phyloP scores from a whole-genome alignment of 2,888 invertebrate genomes.

The Auanema freiburgensis region DNA sequence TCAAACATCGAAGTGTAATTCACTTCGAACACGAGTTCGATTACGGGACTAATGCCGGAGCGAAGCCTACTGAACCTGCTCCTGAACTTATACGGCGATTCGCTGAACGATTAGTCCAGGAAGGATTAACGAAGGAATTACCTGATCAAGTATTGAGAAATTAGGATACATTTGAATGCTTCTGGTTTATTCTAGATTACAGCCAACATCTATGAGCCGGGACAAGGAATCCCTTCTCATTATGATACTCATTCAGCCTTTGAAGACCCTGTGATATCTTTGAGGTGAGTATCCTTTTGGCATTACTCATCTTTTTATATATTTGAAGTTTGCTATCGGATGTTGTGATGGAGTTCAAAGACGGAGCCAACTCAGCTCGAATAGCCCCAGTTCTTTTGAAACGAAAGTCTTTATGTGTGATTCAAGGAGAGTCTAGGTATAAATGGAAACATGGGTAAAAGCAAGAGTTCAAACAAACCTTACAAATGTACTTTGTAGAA shows the following conservation, averaged over 20 bases:
- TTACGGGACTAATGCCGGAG: slow-evolving; percentile 51
- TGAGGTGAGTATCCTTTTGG: slow-evolving; percentile 70
- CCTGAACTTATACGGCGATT: slow-evolving; percentile 37
- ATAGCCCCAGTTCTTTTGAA: slow-evolving; percentile 79
- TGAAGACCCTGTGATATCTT: slow-evolving; percentile 81
- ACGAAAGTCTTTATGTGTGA: slow-evolving; percentile 79
- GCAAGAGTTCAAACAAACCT: neutral
- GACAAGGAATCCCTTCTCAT: slow-evolving; percentile 83
- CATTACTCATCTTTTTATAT: slow-evolving; percentile 68
- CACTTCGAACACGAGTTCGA: slow-evolving; percentile 61
- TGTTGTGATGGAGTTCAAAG: slow-evolving; percentile 60
- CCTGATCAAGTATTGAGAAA: slow-evolving; percentile 53
- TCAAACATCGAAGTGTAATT: slow-evolving; percentile 58
- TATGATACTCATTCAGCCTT: slow-evolving; percentile 94
- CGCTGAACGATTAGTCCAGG: slow-evolving; percentile 30
- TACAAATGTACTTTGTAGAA: slow-evolving; percentile 66
- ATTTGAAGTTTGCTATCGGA: slow-evolving; percentile 42
- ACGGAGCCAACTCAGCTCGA: slow-evolving; percentile 55
- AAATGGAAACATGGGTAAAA: slow-evolving; percentile 82
- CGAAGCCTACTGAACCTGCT: slow-evolving; percentile 34
- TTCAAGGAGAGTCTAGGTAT: slow-evolving; percentile 83
- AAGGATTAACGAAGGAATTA: slow-evolving; percentile 24
- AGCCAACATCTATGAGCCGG: slow-evolving; percentile 68
- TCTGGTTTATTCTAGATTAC: slow-evolving; percentile 60
- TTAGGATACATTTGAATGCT: too few relatives aligned